These are phyloP conservation scores for Heteromormyrus szaboi DNA, from an alignment of 2,797 vertebrate species.

Conservation along the genomic window DNA sequence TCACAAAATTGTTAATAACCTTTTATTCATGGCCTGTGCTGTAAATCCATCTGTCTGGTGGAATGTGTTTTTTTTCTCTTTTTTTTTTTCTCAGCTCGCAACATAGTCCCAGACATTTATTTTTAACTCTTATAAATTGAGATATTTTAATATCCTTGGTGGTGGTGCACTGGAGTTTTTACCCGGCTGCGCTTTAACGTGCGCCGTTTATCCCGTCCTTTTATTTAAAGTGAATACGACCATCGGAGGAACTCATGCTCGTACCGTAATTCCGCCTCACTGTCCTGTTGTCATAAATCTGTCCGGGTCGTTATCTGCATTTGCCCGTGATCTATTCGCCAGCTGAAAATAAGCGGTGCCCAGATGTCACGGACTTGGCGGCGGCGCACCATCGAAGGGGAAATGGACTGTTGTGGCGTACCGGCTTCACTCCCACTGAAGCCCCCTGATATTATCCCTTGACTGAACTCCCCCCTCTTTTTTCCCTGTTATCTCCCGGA, in stretches of 20 bases:
- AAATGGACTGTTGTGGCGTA: slow-evolving; percentile 44
- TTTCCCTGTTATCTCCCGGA: neutral
- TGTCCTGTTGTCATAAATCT: slow-evolving; percentile 48
- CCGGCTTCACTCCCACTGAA: slow-evolving; percentile 1
- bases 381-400: slow-evolving; percentile 42
- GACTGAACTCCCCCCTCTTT: slow-evolving; percentile 42
- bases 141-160: slow-evolving; percentile 15
- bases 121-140: neutral
- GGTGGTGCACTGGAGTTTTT: slow-evolving; percentile 20
- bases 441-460: slow-evolving; percentile 51
- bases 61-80: slow-evolving; percentile 23
- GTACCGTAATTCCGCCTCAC: neutral
- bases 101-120: neutral
- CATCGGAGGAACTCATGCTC: neutral
- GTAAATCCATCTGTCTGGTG: slow-evolving; percentile 33
- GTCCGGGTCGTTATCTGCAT: slow-evolving; percentile 52
- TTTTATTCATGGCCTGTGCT: slow-evolving; percentile 16
- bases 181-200: slow-evolving; percentile 18
- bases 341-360: slow-evolving; percentile 36
- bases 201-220: neutral
- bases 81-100: neutral
- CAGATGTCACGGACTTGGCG: slow-evolving; percentile 39
- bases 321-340: slow-evolving; percentile 42
- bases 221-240: slow-evolving; percentile 19
- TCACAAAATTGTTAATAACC: neutral